phyloP scores from a whole-genome alignment of 2,113 vertebrate species.

The Cyprinus carpio region DNA sequence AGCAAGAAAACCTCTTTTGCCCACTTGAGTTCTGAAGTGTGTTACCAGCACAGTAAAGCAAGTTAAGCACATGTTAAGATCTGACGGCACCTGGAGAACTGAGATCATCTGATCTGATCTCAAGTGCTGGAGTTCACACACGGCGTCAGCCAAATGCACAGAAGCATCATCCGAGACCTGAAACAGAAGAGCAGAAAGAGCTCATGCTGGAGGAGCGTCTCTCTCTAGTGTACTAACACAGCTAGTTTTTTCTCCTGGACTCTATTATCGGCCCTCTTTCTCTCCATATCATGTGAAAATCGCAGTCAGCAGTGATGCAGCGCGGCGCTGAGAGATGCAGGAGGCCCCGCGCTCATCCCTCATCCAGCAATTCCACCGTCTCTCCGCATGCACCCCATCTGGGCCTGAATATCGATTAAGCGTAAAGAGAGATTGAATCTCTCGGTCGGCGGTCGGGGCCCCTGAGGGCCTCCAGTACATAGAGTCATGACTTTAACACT shows the following conservation, averaged over 20 bases:
- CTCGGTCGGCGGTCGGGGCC: slow-evolving; percentile 72
- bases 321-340: slow-evolving; percentile 67
- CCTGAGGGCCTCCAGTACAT: slow-evolving; percentile 76
- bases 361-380: slow-evolving; percentile 65
- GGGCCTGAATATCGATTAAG: slow-evolving; percentile 75
- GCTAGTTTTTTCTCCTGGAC: slow-evolving; percentile 52
- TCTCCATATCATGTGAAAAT: slow-evolving; percentile 57
- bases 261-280: slow-evolving; percentile 62
- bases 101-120: slow-evolving; percentile 10
- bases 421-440: slow-evolving; percentile 78
- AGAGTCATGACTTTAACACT: slow-evolving; percentile 77
- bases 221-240: slow-evolving; percentile 51
- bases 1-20: not conserved
- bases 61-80: not conserved
- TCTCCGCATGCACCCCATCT: slow-evolving; percentile 48
- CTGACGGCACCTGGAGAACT: not conserved
- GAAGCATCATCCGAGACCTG: not conserved
- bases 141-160: not conserved
- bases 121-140: not conserved
- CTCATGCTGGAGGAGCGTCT: not conserved
- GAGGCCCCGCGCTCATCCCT: slow-evolving; percentile 74
- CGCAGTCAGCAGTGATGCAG: slow-evolving; percentile 70
- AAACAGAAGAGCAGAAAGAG: slow-evolving; percentile 1
- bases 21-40: not conserved
- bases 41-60: not conserved